Evolutionary conservation across 1,140 invertebrate species (phyloP).

Genomic region (Hycleus phaleratus): DNA sequence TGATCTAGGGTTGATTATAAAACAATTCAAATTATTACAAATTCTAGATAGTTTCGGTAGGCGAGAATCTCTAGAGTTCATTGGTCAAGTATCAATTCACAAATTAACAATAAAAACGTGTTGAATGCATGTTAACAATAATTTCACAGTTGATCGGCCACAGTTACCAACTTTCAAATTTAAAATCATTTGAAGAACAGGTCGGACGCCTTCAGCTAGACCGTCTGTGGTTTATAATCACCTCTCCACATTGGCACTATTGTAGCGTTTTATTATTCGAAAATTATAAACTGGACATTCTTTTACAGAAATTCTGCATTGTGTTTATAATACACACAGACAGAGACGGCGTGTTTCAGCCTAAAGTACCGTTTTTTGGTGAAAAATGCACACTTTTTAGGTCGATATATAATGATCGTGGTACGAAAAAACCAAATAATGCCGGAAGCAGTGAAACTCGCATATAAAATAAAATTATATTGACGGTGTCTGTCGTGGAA

Average conservation of each 20-base stretch:
- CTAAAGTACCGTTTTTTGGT: background rate
- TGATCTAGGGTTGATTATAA: no score
- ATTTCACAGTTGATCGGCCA: slow-evolving; percentile 16
- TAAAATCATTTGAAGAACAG: slow-evolving; percentile 6
- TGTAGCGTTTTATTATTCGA: background rate
- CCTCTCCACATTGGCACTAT: no score
- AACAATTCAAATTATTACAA: no score
- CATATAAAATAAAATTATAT: no score
- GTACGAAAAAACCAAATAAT: background rate
- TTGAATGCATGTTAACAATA: slow-evolving; percentile 10
- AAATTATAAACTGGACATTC: background rate
- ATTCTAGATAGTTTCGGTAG: no score
- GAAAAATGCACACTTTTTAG: slow-evolving; percentile 1
- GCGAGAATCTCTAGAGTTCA: no score
- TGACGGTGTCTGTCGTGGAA: no score
- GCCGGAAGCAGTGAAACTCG: slow-evolving; percentile 9
- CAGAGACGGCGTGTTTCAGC: background rate
- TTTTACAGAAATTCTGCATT: background rate
- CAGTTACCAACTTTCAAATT: slow-evolving; percentile 17
- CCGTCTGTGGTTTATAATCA: slow-evolving; percentile 10
- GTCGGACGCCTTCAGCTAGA: background rate
- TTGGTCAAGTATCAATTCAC: no score
- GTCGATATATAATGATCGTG: slow-evolving; percentile 1
- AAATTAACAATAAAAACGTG: no score
- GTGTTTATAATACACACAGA: no score